These are phyloP conservation scores for Lacerta bilineata DNA, from an alignment of 2,797 vertebrate species.

Conservation along the genomic window DNA sequence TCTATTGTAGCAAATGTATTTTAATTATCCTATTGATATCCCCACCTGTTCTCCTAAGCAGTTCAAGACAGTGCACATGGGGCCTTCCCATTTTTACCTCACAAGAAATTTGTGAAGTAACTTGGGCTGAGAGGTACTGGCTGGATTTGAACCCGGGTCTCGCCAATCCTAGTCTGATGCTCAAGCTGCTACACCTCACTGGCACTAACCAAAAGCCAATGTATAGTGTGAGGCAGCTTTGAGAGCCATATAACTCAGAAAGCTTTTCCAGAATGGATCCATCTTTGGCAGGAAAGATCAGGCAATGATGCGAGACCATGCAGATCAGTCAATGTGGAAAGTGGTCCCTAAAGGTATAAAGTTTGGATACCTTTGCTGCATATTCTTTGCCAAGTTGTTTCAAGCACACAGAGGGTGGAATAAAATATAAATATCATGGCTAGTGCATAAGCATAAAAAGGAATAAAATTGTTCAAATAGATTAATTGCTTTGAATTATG, in stretches of 20 bases:
- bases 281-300: not conserved
- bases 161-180: not conserved
- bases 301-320: not conserved
- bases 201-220: not conserved
- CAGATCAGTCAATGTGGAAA: not conserved
- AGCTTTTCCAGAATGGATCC: not conserved
- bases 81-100: no score
- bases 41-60: no score
- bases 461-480: slow-evolving; percentile 49
- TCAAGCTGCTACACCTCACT: not conserved
- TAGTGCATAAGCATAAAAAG: slow-evolving; percentile 11
- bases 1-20: no score
- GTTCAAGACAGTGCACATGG: no score
- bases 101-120: no score
- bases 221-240: not conserved
- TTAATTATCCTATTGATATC: no score
- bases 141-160: no score
- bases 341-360: not conserved
- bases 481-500: slow-evolving; percentile 44
- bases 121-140: no score
- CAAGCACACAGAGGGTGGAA: not conserved
- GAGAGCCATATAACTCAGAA: not conserved
- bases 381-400: not conserved
- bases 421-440: not conserved
- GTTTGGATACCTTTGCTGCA: not conserved